These are phyloP conservation scores for Orthonyx spaldingii DNA, from an alignment of 2,113 vertebrate species.

Conservation along the genomic window DNA sequence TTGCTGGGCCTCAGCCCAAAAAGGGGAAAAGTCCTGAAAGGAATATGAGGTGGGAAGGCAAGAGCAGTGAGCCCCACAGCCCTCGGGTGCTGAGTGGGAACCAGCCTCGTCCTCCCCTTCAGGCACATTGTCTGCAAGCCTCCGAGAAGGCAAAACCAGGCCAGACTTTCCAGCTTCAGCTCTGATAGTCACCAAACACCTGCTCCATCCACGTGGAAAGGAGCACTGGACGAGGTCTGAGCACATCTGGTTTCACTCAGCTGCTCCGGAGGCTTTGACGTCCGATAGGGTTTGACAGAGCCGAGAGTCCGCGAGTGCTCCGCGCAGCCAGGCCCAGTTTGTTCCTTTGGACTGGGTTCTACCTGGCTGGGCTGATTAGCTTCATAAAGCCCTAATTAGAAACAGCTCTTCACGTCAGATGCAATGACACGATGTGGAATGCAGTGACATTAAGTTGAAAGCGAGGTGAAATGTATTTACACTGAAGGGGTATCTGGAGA, in stretches of 20 bases:
- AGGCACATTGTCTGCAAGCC: neutral
- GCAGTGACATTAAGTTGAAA: neutral
- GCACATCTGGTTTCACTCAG: constrained; percentile 47
- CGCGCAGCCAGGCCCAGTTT: neutral
- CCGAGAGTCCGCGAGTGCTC: neutral
- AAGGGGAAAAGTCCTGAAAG: neutral
- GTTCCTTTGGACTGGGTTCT: neutral
- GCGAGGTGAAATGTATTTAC: neutral
- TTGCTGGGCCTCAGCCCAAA: neutral
- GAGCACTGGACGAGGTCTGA: neutral
- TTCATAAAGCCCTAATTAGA: neutral
- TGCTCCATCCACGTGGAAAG: neutral
- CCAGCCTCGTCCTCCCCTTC: neutral
- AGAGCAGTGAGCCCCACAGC: neutral
- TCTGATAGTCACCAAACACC: constrained; percentile 2
- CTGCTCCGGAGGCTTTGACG: neutral
- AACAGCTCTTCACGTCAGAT: neutral
- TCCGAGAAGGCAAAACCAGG: neutral
- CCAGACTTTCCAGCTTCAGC: neutral
- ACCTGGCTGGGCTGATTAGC: constrained; percentile 13
- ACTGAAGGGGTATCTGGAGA: neutral
- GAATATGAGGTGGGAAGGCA: neutral
- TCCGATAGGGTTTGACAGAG: constrained; percentile 18
- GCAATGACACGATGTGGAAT: neutral
- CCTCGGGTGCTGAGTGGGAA: neutral